Evolutionary conservation across 1,140 invertebrate species (phyloP), one percentile per base, ranked within the genome.

Genomic region (Bombus waltoni): DNA sequence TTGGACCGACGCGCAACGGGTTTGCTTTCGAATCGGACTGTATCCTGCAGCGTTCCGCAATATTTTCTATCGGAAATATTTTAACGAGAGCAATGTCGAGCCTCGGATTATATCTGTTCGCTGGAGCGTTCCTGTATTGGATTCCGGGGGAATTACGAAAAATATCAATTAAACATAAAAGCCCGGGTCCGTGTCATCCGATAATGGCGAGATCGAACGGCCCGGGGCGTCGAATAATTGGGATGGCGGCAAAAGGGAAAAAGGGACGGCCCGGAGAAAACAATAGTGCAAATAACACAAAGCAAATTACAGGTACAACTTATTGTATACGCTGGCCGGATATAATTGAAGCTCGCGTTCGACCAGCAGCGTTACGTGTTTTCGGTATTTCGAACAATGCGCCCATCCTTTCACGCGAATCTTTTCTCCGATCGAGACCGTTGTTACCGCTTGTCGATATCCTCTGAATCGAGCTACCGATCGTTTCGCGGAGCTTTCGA

Each of bases 121-220:
- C 86, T 76, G 91, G 84, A 85, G 84, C 86, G 89, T 75, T 83
- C 59, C 90, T 86, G 82, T 91, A 88, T 89, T 90, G 93, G 93
- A 93, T 93, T 93, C 92, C 88, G 87, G 86, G 73, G 84, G 91
- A 91, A 88, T 90, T 93, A 93, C 92, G 88, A 93, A 93, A 93
- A 93, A 93, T 93, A 93, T 93, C 92, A 93, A 93, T 93, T 92
- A 93, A 93, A 93, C 92, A 93, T 91, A 91, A 93, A 93, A 93
- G 90, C 90, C 71, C 71, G 77, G 87, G 86, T 77, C 85, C 89
- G 90, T 93, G 92, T 93, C 92, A 93, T 93, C 92, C 92, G 92
- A 93, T 93, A 92, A 92, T 93, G 92, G 92, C 83, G 90, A 91
- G 90, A 93, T 93, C 90, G 92, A 53, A 92, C 86, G 80, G 89